Conservation (phyloP, 1,140 invertebrate genomes). For the Antheraea mylitta region DNA sequence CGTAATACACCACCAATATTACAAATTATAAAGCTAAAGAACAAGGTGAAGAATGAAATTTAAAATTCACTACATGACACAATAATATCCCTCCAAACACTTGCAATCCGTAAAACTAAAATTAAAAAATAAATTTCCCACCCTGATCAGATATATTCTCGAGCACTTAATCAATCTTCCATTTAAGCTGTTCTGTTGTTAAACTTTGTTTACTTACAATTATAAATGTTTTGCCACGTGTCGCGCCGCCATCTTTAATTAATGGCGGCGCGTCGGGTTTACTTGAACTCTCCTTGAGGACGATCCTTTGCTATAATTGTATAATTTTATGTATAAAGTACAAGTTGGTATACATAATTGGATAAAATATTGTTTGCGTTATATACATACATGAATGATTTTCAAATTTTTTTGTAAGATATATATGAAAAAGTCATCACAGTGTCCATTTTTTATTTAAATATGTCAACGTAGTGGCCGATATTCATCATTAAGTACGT, state of each 20-base stretch:
- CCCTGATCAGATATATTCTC: not conserved
- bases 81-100: too few relatives aligned
- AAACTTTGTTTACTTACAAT: constrained; percentile 1
- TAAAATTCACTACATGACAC: too few relatives aligned
- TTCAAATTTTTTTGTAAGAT: not conserved
- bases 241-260: not conserved
- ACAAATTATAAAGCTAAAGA: too few relatives aligned
- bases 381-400: not conserved
- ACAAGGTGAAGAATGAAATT: too few relatives aligned
- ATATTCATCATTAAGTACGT: too few relatives aligned
- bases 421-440: too few relatives aligned
- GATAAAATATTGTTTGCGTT: not conserved
- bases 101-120: too few relatives aligned
- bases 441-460: too few relatives aligned
- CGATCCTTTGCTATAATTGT: not conserved
- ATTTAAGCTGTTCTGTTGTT: not conserved
- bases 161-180: not conserved
- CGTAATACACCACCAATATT: too few relatives aligned
- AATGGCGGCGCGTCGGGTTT: not conserved
- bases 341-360: not conserved
- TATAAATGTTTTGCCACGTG: not conserved
- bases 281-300: not conserved
- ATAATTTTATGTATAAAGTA: not conserved
- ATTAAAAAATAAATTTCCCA: not conserved
- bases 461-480: too few relatives aligned